Conservation (phyloP, 1,140 invertebrate genomes). For the Aradophagus sp. region DNA sequence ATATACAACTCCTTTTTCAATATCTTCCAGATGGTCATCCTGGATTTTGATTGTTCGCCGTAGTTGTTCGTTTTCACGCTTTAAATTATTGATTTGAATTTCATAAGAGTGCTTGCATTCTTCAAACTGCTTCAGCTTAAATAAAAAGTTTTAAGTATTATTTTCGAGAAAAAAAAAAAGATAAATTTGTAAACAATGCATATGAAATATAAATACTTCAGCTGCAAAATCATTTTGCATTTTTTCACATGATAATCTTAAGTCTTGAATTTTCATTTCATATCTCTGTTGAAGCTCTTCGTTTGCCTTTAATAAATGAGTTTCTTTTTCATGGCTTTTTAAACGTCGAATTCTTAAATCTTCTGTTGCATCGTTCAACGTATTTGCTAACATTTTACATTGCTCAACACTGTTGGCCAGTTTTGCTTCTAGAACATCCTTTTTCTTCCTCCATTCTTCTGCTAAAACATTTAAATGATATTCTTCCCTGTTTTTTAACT, state of each 20-base stretch:
- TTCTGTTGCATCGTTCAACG: slow-evolving; percentile 68
- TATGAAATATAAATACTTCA: slow-evolving; percentile 56
- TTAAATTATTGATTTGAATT: slow-evolving; percentile 64
- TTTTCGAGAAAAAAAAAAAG: slow-evolving; percentile 5
- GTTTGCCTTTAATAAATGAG: slow-evolving; percentile 66
- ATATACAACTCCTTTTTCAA: slow-evolving; percentile 69
- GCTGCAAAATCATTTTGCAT: slow-evolving; percentile 68
- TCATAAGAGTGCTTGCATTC: slow-evolving; percentile 64
- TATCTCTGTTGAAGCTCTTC: slow-evolving; percentile 69
- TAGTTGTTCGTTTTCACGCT: slow-evolving; percentile 69
- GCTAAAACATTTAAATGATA: slow-evolving; percentile 68
- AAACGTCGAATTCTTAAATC: slow-evolving; percentile 67
- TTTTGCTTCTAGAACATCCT: slow-evolving; percentile 68
- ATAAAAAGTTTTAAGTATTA: slow-evolving; percentile 18
- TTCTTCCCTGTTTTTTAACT: slow-evolving; percentile 71
- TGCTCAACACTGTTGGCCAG: slow-evolving; percentile 66
- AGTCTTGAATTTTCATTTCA: slow-evolving; percentile 66
- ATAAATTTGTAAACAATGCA: too few species aligned
- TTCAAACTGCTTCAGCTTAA: slow-evolving; percentile 62
- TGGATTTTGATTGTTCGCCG: slow-evolving; percentile 66
- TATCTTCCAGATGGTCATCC: slow-evolving; percentile 64
- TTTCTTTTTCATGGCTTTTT: slow-evolving; percentile 70
- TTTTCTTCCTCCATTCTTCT: slow-evolving; percentile 71
- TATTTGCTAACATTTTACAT: slow-evolving; percentile 68
- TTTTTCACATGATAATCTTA: slow-evolving; percentile 63